Evolutionary conservation across 2,888 invertebrate species (phyloP), one percentile per base, ranked within the genome.

Genomic region (Cerastoderma edule): DNA sequence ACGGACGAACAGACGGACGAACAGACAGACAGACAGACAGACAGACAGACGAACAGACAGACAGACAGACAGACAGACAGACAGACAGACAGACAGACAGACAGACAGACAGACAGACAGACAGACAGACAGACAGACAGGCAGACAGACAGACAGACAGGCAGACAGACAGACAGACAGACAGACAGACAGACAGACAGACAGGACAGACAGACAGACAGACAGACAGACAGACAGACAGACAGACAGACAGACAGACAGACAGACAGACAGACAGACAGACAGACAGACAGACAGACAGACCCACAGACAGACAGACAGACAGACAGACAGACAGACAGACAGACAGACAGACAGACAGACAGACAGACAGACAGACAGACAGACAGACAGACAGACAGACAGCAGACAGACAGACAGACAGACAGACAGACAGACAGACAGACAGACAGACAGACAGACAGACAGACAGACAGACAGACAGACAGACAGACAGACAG

Each of bases 251-350:
- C 46, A 66, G 69, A 69, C 48, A 48, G 69, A 65, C 48, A 57
- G 60, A 70, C 50, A 53, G 64, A 67, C 60, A 74, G 67, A 56
- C 30, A 78, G 70, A 70, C 48, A 67, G 73, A 67, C 60, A 78
- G 73, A 70, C 56, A 69, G 77, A 65, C 65, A 77, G 77, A 68
- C 65, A 69, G 65, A 32, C 57, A 68, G 35, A 68, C 56, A 77
- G 74, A 66, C 53, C 57, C 67, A 67, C 54, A 67, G 78, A 67
- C 53, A 67, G 78, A 67, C 48, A 72, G 56, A 69, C 57, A 73
- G 67, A 68, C 53, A 66, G 70, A 73, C 70, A 46, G 66, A 74
- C 60, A 64, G 65, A 69, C 66, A 48, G 69, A 79, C 22, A 44
- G 24, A 67, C 24, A 70, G 24, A 56, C 64, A 68, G 48, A 72